Evolutionary conservation across 2,888 invertebrate species (phyloP), one percentile per base, ranked within the genome.

Genomic region (Chydorus sphaericus): DNA sequence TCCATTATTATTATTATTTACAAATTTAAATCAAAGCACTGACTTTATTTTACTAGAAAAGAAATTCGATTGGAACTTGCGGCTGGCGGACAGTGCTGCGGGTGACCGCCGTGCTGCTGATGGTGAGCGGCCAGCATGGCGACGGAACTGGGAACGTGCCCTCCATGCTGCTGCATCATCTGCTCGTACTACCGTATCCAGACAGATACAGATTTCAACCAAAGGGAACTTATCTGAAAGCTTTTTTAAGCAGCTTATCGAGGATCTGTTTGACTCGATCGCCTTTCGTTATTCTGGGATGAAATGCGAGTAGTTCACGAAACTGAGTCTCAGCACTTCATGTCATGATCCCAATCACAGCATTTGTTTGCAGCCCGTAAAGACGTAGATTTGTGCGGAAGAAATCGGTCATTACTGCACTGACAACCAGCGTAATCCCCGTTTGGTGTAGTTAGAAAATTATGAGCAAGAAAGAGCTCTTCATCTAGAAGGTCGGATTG

Each of bases 201-300:
- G 88, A 69, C 93, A 92, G 3, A 85, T 88, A 83, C 89, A 90
- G 60, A 96, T 87, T 69, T 96, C 96, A 1, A 76, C 69, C 90
- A 96, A 92, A 68, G 92, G 92, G 67, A 96, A 96, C 67, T 93
- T 91, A 66, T 93, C 93, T 0, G 94, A 93, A 14, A 96, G 72
- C 68, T 92, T 93, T 69, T 96, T 94, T 66, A n/a, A 91, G 73
- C 66, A 96, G 89, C 70, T 96, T 94, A 68, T 96, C 96, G 37
- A 96, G 74, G 68, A 91, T 85, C 73, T 87, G 86, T 67, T 94
- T 94, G 14, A 83, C 85, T 77, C 92, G 94, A 66, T 96, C 94
- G 69, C 94, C 94, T 61, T 92, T 77, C 0, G 92, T 91, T 7
- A 88, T 82, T 63, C 93, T 75, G 0, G 96, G 94, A 67, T 94